These are phyloP conservation scores for Crotalus viridis DNA, from an alignment of 2,113 vertebrate species.

Conservation along the genomic window DNA sequence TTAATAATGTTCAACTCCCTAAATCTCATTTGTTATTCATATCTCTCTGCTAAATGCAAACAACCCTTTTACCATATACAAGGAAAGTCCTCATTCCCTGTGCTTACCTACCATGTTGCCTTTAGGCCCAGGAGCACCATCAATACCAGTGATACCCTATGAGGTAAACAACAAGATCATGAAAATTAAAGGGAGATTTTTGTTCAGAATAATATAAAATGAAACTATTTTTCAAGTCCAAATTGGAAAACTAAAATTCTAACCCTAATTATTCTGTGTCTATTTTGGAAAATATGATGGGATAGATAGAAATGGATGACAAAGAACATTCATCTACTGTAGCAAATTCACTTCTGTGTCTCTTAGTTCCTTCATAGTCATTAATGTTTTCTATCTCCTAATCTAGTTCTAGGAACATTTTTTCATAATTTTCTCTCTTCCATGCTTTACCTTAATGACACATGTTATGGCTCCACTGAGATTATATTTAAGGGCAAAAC, in stretches of 20 bases:
- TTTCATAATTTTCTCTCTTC: background rate
- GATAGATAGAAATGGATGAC: background rate
- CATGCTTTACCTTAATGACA: background rate
- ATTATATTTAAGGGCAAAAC: background rate
- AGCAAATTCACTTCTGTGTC: background rate
- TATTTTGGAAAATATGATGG: background rate
- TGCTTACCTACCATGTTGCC: slow-evolving; percentile 79
- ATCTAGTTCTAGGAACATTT: background rate
- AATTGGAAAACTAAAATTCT: background rate
- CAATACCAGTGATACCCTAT: slow-evolving; percentile 80
- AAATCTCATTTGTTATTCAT: background rate
- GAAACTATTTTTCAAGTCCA: background rate
- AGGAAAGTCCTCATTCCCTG: no score
- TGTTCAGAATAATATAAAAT: accelerated
- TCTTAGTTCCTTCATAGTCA: background rate
- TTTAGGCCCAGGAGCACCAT: slow-evolving; percentile 83
- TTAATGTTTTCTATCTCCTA: background rate
- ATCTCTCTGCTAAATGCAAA: background rate
- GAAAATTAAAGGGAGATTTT: background rate
- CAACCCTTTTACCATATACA: background rate
- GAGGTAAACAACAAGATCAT: slow-evolving; percentile 2
- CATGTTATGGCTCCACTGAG: background rate
- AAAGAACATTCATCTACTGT: background rate
- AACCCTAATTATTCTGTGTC: background rate
- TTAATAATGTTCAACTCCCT: no score